Conservation (phyloP, 2,113 vertebrate genomes). For the Pygathrix nemaeus region DNA sequence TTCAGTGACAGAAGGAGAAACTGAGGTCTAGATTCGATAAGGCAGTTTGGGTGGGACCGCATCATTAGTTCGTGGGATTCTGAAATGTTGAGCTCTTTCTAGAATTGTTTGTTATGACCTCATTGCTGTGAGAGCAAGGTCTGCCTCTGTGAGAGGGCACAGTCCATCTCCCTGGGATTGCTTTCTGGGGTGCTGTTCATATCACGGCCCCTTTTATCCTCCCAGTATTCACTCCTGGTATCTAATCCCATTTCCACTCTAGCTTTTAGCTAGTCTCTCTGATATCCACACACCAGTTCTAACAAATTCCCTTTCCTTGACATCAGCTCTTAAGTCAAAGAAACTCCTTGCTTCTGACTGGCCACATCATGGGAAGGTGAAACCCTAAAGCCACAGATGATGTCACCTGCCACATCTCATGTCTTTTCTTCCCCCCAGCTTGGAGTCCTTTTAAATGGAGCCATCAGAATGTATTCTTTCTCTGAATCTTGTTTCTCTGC, state of each 20-base stretch:
- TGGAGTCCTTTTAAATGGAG: neutral
- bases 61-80: neutral
- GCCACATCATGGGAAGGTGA: neutral
- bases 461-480: neutral
- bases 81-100: neutral
- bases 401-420: neutral
- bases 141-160: neutral
- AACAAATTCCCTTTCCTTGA: neutral
- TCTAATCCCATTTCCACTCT: neutral
- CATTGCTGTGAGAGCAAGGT: neutral
- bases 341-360: neutral
- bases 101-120: neutral
- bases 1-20: neutral
- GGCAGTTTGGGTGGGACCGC: neutral
- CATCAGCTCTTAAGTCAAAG: neutral
- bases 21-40: neutral
- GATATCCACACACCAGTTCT: neutral
- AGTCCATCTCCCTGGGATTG: neutral
- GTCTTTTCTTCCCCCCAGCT: neutral
- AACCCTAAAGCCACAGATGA: neutral
- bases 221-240: neutral
- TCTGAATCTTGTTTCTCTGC: neutral
- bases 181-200: neutral
- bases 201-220: neutral
- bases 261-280: neutral